These are phyloP conservation scores for Drosophila nikananu DNA, from an alignment of 1,140 invertebrate species.

Conservation along the genomic window DNA sequence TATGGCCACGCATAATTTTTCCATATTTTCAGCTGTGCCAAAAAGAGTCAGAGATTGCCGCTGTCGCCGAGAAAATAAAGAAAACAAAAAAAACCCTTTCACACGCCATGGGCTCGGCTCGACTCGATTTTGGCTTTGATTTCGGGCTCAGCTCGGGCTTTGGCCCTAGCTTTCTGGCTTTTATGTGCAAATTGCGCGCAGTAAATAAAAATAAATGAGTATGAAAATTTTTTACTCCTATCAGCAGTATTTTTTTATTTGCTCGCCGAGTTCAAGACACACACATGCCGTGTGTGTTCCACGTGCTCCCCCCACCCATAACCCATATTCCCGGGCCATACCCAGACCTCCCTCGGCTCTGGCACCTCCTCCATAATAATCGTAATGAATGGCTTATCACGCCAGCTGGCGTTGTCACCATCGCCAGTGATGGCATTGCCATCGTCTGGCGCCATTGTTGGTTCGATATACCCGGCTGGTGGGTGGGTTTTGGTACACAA, in stretches of 20 bases:
- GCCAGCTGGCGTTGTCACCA: constrained; percentile 82
- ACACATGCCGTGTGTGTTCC: constrained; percentile 29
- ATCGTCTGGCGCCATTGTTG: constrained; percentile 73
- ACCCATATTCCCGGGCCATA: constrained; percentile 5
- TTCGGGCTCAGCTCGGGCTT: constrained; percentile 22
- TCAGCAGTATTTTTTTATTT: constrained; percentile 81
- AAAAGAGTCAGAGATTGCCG: constrained; percentile 61
- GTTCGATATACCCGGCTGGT: constrained; percentile 59
- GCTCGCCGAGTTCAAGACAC: constrained; percentile 51
- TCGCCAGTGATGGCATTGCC: constrained; percentile 45
- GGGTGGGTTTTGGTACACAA: constrained; percentile 1
- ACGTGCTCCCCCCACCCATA: not conserved
- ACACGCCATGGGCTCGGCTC: constrained; percentile 18
- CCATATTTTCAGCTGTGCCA: constrained; percentile 74
- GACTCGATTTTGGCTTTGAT: constrained; percentile 24
- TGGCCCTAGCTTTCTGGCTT: constrained; percentile 49
- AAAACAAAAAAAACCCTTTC: constrained; percentile 63
- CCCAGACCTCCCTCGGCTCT: constrained; percentile 1
- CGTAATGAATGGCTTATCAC: constrained; percentile 84
- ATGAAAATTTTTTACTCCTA: constrained; percentile 83
- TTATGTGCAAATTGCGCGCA: constrained; percentile 83
- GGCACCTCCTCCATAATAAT: constrained; percentile 68
- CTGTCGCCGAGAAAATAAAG: constrained; percentile 26
- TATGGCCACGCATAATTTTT: constrained; percentile 77
- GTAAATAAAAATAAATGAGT: constrained; percentile 84